Conservation (phyloP, 2,888 invertebrate genomes). For the Leptinotarsa haldemani region DNA sequence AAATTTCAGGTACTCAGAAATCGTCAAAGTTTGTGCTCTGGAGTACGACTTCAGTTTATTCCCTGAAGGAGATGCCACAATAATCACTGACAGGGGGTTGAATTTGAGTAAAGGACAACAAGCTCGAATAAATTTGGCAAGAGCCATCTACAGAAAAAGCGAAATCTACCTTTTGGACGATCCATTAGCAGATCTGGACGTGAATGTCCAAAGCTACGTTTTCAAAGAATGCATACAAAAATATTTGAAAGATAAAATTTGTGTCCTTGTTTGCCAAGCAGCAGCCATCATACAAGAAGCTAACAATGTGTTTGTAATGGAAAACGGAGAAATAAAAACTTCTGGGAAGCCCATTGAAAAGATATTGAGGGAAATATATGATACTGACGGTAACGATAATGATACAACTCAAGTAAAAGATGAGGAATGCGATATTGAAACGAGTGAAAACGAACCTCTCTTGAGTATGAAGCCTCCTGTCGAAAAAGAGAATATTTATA, state of each 20-base stretch:
- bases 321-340: conserved; percentile 35
- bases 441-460: background rate
- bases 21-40: conserved; percentile 65
- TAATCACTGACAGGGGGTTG: conserved; percentile 74
- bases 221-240: conserved; percentile 55
- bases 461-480: background rate
- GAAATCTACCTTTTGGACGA: conserved; percentile 59
- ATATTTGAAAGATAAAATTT: conserved; percentile 55
- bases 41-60: conserved; percentile 67
- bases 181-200: conserved; percentile 55
- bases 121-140: conserved; percentile 57
- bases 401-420: background rate
- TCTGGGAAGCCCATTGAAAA: conserved; percentile 30
- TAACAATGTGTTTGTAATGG: conserved; percentile 51
- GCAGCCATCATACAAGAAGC: conserved; percentile 50
- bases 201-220: conserved; percentile 53
- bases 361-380: conserved; percentile 28
- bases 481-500: conserved; percentile 46
- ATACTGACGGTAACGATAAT: background rate
- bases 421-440: background rate
- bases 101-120: conserved; percentile 73
- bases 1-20: conserved; percentile 55
- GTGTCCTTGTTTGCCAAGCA: conserved; percentile 56
- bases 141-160: conserved; percentile 57
- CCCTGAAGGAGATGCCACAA: conserved; percentile 64